phyloP scores from a whole-genome alignment of 2,888 invertebrate genomes.

The Eupsilia transversa region DNA sequence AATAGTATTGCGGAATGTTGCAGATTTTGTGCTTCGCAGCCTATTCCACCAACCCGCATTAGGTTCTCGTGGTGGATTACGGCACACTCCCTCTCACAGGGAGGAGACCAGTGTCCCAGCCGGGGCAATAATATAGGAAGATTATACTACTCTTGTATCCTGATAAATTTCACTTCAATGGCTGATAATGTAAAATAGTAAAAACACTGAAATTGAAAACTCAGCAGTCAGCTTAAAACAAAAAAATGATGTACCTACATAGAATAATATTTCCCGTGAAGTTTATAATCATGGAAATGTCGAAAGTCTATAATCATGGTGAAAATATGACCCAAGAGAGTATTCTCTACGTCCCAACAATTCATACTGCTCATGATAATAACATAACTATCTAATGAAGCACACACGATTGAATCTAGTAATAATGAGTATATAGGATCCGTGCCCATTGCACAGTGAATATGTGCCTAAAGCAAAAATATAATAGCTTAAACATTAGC shows the following conservation, averaged over 20 bases:
- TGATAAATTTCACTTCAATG: neutral
- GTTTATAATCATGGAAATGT: slow-evolving; percentile 11
- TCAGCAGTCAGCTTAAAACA: neutral
- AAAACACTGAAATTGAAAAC: neutral
- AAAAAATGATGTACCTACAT: neutral
- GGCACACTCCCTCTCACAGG: no score
- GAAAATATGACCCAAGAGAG: slow-evolving; percentile 21
- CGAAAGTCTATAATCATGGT: slow-evolving; percentile 26
- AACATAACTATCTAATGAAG: slow-evolving; percentile 1
- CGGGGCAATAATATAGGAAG: no score
- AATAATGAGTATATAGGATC: slow-evolving; percentile 15
- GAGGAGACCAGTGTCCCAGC: no score
- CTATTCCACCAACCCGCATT: no score
- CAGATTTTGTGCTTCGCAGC: neutral
- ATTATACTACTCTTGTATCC: neutral
- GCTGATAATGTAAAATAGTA: neutral
- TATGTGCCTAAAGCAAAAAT: slow-evolving; percentile 42
- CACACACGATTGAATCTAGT: slow-evolving; percentile 22
- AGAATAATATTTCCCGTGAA: neutral
- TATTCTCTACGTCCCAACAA: no score
- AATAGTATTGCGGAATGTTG: no score
- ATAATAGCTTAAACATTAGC: slow-evolving; percentile 35
- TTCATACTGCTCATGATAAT: slow-evolving; percentile 1
- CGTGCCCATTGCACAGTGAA: slow-evolving; percentile 17
- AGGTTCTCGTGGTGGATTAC: no score